Evolutionary conservation across 2,797 vertebrate genomes (phyloP).

Genomic region (Triplophysa bombifrons): DNA sequence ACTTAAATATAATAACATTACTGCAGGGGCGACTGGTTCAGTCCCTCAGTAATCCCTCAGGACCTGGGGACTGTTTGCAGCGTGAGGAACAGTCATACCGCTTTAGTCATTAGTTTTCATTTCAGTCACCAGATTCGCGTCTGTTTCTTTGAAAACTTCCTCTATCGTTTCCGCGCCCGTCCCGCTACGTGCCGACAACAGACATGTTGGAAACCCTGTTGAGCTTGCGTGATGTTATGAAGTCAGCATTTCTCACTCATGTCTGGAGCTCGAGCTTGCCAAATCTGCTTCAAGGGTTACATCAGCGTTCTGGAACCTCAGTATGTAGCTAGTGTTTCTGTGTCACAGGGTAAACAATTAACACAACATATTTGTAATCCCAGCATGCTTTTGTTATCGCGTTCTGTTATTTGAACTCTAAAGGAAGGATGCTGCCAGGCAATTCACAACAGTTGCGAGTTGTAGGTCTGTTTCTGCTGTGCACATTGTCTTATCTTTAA

Average conservation of each 20-base stretch:
- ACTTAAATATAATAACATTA: constrained; percentile 9
- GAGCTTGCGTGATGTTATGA: background rate
- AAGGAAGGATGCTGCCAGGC: background rate
- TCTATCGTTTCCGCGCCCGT: constrained; percentile 41
- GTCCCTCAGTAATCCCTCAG: background rate
- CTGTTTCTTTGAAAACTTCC: constrained; percentile 35
- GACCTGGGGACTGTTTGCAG: constrained; percentile 5
- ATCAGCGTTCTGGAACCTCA: constrained; percentile 24
- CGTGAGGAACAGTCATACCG: constrained; percentile 26
- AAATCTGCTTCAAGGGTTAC: background rate
- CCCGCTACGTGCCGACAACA: constrained; percentile 34
- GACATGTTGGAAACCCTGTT: constrained; percentile 11
- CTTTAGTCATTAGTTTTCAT: constrained; percentile 51
- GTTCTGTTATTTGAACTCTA: background rate
- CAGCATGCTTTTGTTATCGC: background rate
- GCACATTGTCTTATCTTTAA: constrained; percentile 29
- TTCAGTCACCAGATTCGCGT: constrained; percentile 43
- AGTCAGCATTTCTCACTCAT: constrained; percentile 49
- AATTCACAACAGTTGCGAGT: background rate
- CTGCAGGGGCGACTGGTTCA: background rate
- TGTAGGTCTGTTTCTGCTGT: background rate
- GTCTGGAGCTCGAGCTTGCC: constrained; percentile 21
- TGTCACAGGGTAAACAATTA: constrained; percentile 13
- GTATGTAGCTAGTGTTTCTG: constrained; percentile 6
- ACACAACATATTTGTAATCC: background rate